Conservation (phyloP, 2,113 vertebrate species). For the Hemiscyllium ocellatum region DNA sequence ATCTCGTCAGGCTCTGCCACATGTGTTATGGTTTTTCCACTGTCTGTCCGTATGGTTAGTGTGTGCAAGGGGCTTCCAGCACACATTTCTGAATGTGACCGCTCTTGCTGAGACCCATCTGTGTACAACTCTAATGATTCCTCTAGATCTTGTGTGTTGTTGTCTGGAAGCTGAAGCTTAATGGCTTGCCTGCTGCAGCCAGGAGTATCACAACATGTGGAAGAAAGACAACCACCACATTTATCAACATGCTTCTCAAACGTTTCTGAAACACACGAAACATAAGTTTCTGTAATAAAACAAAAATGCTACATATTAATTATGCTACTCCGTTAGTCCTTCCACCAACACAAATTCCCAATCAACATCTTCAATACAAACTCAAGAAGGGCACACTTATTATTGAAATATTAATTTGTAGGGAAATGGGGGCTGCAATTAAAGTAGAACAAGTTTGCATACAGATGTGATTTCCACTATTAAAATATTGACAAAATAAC, state of each 20-base stretch:
- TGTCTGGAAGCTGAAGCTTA: not conserved
- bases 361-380: not conserved
- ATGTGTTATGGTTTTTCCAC: not conserved
- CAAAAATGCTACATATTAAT: not conserved
- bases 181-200: not conserved
- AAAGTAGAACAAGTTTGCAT: not conserved
- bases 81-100: not conserved
- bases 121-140: slow-evolving; percentile 17
- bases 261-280: slow-evolving; percentile 11
- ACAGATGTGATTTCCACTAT: not conserved
- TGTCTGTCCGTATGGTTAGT: not conserved
- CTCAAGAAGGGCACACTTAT: not conserved
- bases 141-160: not conserved
- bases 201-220: not conserved
- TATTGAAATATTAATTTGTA: not conserved
- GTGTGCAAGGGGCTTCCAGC: not conserved
- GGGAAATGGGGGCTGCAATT: not conserved
- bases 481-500: not conserved
- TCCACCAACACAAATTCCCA: not conserved
- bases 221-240: not conserved
- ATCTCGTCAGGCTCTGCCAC: not conserved
- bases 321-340: not conserved
- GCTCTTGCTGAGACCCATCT: not conserved
- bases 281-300: slow-evolving; percentile 7
- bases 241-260: not conserved